Evolutionary conservation across 2,797 vertebrate species (phyloP).

Genomic region (Aphelocoma californica): DNA sequence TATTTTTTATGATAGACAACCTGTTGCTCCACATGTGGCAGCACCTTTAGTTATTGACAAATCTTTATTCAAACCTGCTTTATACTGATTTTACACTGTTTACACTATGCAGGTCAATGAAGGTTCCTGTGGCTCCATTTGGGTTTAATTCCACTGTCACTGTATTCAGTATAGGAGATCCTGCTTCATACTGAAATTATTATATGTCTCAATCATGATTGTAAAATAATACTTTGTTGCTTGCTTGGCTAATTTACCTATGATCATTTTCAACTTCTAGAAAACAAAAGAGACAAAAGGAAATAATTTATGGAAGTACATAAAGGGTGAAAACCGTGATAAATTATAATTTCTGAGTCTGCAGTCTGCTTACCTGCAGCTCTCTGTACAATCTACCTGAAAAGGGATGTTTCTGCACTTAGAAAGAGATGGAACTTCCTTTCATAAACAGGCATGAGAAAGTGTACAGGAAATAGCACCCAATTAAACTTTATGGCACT

Average conservation of each 20-base stretch:
- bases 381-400: not conserved
- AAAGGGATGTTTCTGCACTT: not conserved
- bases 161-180: not conserved
- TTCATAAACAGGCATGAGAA: not conserved
- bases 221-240: not conserved
- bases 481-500: slow-evolving; percentile 20
- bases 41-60: not conserved
- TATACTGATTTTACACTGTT: not conserved
- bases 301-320: not conserved
- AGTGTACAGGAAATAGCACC: slow-evolving; percentile 19
- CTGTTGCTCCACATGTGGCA: not conserved
- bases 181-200: not conserved
- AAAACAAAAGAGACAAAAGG: not conserved
- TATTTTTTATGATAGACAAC: not conserved
- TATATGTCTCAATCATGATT: not conserved
- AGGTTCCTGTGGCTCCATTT: not conserved
- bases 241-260: not conserved
- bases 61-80: not conserved
- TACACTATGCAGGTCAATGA: not conserved
- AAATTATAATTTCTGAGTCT: not conserved
- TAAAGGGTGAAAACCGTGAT: not conserved
- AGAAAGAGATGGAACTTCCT: not conserved
- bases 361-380: not conserved
- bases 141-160: not conserved
- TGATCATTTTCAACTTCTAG: not conserved